These are phyloP conservation scores for Lethrus apterus DNA, from an alignment of 1,140 invertebrate genomes.

Conservation along the genomic window DNA sequence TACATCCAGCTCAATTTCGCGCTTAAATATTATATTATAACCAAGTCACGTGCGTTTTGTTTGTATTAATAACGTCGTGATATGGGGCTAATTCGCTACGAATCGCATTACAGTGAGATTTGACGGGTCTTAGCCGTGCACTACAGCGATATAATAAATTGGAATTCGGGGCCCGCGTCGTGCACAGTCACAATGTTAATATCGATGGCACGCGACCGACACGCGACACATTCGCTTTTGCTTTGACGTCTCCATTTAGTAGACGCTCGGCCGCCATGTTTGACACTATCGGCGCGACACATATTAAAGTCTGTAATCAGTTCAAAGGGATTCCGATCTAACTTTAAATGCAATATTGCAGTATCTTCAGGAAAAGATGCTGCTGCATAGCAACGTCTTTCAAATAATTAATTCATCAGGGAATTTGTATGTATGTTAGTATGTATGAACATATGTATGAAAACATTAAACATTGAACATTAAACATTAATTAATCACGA, in stretches of 20 bases:
- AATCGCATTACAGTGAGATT: slow-evolving; percentile 12
- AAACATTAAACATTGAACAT: no score
- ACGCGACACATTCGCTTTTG: background rate
- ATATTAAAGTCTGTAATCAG: slow-evolving; percentile 8
- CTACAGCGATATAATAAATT: background rate
- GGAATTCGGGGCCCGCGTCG: background rate
- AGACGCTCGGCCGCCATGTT: slow-evolving; percentile 5
- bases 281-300: slow-evolving; percentile 13
- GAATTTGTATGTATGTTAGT: no score
- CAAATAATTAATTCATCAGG: no score
- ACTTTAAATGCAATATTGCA: slow-evolving; percentile 7
- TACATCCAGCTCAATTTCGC: no score
- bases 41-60: no score
- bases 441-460: no score
- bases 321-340: slow-evolving; percentile 5
- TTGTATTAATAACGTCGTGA: no score
- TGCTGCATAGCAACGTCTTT: no score
- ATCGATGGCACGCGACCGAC: slow-evolving; percentile 8
- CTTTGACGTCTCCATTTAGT: slow-evolving; percentile 13
- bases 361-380: background rate
- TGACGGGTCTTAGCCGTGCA: slow-evolving; percentile 1
- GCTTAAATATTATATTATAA: no score
- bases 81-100: no score
- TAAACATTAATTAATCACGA: no score
- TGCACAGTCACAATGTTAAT: slow-evolving; percentile 11